Conservation (phyloP, 1,140 invertebrate genomes). For the Drosophila santomea region DNA sequence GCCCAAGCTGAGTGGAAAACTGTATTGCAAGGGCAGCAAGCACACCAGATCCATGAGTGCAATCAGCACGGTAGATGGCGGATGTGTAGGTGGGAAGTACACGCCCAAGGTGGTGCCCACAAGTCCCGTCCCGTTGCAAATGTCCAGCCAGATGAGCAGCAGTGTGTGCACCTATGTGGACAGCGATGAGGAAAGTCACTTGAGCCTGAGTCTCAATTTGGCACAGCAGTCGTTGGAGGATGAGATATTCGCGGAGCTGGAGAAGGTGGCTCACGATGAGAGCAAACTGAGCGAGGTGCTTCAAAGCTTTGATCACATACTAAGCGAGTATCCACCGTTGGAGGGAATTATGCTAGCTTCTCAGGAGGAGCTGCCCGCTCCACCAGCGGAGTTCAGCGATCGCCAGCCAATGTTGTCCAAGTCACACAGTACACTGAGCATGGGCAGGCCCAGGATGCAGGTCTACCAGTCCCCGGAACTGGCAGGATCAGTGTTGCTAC, state of each 20-base stretch:
- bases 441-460: slow-evolving; percentile 49
- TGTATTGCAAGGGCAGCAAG: slow-evolving; percentile 75
- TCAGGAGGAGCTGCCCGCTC: slow-evolving; percentile 40
- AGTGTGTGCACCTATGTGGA: slow-evolving; percentile 68
- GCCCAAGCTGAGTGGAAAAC: slow-evolving; percentile 70
- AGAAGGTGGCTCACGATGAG: slow-evolving; percentile 85
- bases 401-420: slow-evolving; percentile 84
- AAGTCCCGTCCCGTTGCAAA: not conserved
- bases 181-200: slow-evolving; percentile 71
- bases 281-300: slow-evolving; percentile 87
- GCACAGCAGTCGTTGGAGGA: slow-evolving; percentile 79
- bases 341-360: slow-evolving; percentile 3
- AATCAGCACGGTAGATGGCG: slow-evolving; percentile 52
- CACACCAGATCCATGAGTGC: slow-evolving; percentile 78
- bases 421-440: slow-evolving; percentile 67
- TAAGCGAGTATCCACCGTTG: slow-evolving; percentile 78
- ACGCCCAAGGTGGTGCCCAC: slow-evolving; percentile 48
- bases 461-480: slow-evolving; percentile 72
- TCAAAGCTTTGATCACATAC: slow-evolving; percentile 88
- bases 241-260: slow-evolving; percentile 83
- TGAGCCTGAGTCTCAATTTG: slow-evolving; percentile 69
- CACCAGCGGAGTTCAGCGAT: slow-evolving; percentile 60
- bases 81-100: slow-evolving; percentile 75
- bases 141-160: slow-evolving; percentile 44
- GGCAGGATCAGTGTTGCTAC: slow-evolving; percentile 51